phyloP scores from a whole-genome alignment of 1,140 invertebrate genomes.

The Helicoverpa zea region DNA sequence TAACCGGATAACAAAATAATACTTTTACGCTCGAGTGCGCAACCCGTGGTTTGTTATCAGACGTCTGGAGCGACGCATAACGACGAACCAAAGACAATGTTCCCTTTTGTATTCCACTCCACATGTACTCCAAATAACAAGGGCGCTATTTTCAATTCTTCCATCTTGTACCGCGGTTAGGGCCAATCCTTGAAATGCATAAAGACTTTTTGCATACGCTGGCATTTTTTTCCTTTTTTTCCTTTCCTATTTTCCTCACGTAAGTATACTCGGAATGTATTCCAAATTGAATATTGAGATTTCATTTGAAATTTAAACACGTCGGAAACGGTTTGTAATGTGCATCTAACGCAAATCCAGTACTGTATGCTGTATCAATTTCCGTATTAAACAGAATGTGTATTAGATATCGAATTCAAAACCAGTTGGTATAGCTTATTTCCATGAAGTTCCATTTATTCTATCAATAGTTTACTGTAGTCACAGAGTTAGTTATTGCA shows the following conservation, averaged over 20 bases:
- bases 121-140: constrained; percentile 81
- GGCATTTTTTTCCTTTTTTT: constrained; percentile 64
- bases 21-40: constrained; percentile 45
- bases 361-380: background rate
- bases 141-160: constrained; percentile 83
- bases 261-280: constrained; percentile 55
- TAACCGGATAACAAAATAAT: constrained; percentile 45
- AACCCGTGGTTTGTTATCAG: constrained; percentile 71
- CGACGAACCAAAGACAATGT: constrained; percentile 72
- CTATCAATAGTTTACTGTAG: too few relatives aligned
- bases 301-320: constrained; percentile 54
- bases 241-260: constrained; percentile 50
- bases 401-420: background rate
- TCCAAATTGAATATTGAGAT: constrained; percentile 56
- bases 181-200: constrained; percentile 69
- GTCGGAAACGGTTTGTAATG: constrained; percentile 36
- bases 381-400: background rate
- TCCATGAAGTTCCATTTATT: background rate
- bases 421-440: background rate
- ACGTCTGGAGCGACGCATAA: constrained; percentile 68
- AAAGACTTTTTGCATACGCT: constrained; percentile 68
- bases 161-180: constrained; percentile 71
- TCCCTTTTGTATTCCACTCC: constrained; percentile 75
- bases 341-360: constrained; percentile 44
- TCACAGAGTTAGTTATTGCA: too few relatives aligned